Base-by-base conservation (phyloP, 2,113 vertebrate genomes). In the Paralichthys olivaceus region DNA sequence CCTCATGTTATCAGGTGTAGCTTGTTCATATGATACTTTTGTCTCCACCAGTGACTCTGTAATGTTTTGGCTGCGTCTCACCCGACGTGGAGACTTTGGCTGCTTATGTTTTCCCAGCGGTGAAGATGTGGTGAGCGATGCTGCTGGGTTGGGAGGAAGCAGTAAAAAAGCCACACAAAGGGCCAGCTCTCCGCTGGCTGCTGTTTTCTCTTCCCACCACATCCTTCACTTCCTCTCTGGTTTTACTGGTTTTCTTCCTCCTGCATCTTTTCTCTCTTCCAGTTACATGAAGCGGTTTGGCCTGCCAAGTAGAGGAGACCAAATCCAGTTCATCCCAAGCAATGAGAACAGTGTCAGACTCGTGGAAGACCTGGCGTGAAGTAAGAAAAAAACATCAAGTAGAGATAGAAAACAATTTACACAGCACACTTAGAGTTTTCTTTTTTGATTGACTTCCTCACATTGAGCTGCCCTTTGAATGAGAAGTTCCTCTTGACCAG, bases 191-290 rank as follows among this genome's bases (percentile, higher is more conserved):
- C 63, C n/a, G 15, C 65, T 65, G 69, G 80, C 78, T 84, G 61
- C 68, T 77, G 83, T 87, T 87, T 79, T 77, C 73, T 75, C 82
- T 81, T 66, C 49, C 12, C 66, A 81, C 91, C 88, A 87, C 92
- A 93, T 93, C 93, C 90, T 91, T 67, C 58, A 29, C 67, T 79
- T 77, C 76, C 72, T 72, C 56, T 74, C 70, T 69, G 65, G 69
- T 68, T 85, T 75, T 49, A 47, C 69, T 79, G 81, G 59, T 77
- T 79, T 53, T 56, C 37, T 53, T 83, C 54, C 60, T 62, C 25
- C 60, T 62, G 5, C 40, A 45, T 59, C 20, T 71, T 29, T 55
- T 70, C 58, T 78, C 15, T 61, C 55, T 68, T 29, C 72, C 25
- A 23, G 13, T 84, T 54, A 53, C 68, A 70, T 72, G 43, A 75